Evolutionary conservation across 2,113 vertebrate species (phyloP).

Genomic region (Oryzias curvinotus): DNA sequence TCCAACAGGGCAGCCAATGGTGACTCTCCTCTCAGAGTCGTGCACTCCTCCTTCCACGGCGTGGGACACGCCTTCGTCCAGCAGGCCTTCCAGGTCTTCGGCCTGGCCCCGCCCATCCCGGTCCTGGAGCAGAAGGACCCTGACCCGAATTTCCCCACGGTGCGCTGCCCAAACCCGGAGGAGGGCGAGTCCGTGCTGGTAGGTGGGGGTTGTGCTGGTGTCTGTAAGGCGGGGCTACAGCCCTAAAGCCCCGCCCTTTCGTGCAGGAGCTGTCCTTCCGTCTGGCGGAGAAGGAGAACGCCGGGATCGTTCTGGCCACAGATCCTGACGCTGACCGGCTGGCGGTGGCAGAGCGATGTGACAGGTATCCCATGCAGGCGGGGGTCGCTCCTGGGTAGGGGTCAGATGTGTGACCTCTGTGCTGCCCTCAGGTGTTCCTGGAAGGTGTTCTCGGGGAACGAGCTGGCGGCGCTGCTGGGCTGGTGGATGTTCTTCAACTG

Average conservation of each 20-base stretch:
- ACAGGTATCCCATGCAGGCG: conserved; percentile 68
- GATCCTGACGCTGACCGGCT: conserved; percentile 94
- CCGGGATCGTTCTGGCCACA: conserved; percentile 86
- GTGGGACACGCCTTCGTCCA: conserved; percentile 91
- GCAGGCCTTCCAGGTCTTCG: conserved; percentile 86
- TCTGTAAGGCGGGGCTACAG: fast-evolving
- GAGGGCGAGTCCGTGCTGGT: conserved; percentile 94
- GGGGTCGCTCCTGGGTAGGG: not conserved
- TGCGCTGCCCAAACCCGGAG: conserved; percentile 93
- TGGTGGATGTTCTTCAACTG: conserved; percentile 96
- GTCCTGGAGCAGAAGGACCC: conserved; percentile 94
- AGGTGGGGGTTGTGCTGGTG: not conserved
- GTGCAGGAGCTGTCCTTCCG: conserved; percentile 85
- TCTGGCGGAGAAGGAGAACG: conserved; percentile 86
- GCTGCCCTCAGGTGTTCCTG: conserved; percentile 78
- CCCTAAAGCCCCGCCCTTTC: fast-evolving
- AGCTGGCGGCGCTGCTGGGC: conserved; percentile 89
- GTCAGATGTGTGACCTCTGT: not conserved
- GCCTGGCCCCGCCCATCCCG: conserved; percentile 87
- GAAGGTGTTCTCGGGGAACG: conserved; percentile 94
- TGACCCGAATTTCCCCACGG: conserved; percentile 90
- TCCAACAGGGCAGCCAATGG: conserved; percentile 81
- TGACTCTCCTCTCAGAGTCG: conserved; percentile 82
- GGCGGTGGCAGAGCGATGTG: conserved; percentile 87
- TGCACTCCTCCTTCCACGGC: conserved; percentile 94